These are phyloP conservation scores for Collichthys lucidus DNA, from an alignment of 2,113 vertebrate genomes.

Conservation along the genomic window DNA sequence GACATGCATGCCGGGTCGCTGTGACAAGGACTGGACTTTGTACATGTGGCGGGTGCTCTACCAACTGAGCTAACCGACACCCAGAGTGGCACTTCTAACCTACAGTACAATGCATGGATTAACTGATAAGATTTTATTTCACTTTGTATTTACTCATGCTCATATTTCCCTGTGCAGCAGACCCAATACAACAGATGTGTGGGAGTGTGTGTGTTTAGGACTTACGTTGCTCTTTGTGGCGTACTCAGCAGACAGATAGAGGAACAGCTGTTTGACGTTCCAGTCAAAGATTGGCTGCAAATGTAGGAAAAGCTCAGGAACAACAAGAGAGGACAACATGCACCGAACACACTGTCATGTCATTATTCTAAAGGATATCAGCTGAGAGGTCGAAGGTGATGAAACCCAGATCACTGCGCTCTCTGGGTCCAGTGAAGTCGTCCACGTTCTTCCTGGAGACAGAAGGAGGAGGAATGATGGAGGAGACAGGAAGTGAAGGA, in stretches of 20 bases:
- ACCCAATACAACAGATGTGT: not conserved
- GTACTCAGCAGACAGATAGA: constrained; percentile 98
- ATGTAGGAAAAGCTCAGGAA: constrained; percentile 90
- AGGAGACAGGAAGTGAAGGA: not conserved
- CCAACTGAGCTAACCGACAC: too few species aligned
- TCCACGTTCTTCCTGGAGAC: constrained; percentile 95
- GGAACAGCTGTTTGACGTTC: constrained; percentile 98
- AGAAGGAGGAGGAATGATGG: not conserved
- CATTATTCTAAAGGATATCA: constrained; percentile 92
- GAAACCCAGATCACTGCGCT: constrained; percentile 97
- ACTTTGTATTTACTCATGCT: too few species aligned
- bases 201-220: not conserved
- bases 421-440: constrained; percentile 97
- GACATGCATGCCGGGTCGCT: too few species aligned
- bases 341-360: not conserved
- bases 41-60: too few species aligned
- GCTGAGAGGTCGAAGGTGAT: constrained; percentile 95
- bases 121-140: too few species aligned
- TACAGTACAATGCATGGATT: too few species aligned
- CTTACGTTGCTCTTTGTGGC: constrained; percentile 96
- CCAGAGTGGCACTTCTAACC: too few species aligned
- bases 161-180: too few species aligned
- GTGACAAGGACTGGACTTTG: too few species aligned
- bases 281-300: constrained; percentile 97
- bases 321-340: constrained; percentile 13